These are phyloP conservation scores for Meleagris gallopavo DNA, from an alignment of 2,113 vertebrate species.

Conservation along the genomic window DNA sequence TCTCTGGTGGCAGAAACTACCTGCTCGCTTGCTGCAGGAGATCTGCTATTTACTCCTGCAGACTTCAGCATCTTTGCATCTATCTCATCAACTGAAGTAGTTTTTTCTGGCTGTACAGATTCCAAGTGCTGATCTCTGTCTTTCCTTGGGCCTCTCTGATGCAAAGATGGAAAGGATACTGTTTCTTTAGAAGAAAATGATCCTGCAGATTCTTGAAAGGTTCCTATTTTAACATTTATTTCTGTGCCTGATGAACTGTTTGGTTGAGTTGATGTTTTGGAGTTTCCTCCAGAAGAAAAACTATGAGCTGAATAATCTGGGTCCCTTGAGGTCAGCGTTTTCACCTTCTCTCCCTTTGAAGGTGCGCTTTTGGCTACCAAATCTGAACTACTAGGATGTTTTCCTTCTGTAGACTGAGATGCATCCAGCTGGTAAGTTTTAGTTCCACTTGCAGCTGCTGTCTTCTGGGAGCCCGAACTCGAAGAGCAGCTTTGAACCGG, in stretches of 20 bases:
- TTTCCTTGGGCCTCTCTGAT: slow-evolving; percentile 73
- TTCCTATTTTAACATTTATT: slow-evolving; percentile 43
- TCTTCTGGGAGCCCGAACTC: slow-evolving; percentile 59
- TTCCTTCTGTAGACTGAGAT: slow-evolving; percentile 46
- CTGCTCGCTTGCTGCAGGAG: slow-evolving; percentile 66
- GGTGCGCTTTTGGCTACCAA: slow-evolving; percentile 55
- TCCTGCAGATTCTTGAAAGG: slow-evolving; percentile 77
- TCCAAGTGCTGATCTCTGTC: slow-evolving; percentile 75
- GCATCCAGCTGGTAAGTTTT: slow-evolving; percentile 64
- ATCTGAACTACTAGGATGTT: slow-evolving; percentile 52
- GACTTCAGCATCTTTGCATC: slow-evolving; percentile 69
- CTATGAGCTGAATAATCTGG: slow-evolving; percentile 74
- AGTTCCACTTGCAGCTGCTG: background rate
- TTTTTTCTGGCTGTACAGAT: slow-evolving; percentile 35
- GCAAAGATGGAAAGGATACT: slow-evolving; percentile 60
- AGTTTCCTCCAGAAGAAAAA: slow-evolving; percentile 68
- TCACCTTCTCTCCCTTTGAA: slow-evolving; percentile 84
- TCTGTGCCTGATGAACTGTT: background rate
- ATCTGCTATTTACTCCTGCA: slow-evolving; percentile 47
- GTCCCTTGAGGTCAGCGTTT: slow-evolving; percentile 77
- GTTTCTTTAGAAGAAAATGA: slow-evolving; percentile 82
- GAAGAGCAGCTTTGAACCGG: slow-evolving; percentile 44
- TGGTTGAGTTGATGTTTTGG: slow-evolving; percentile 51
- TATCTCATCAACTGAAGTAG: background rate
- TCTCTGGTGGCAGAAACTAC: slow-evolving; percentile 68